These are phyloP conservation scores for Drosophila monieri DNA, from an alignment of 2,888 invertebrate species.

Conservation along the genomic window DNA sequence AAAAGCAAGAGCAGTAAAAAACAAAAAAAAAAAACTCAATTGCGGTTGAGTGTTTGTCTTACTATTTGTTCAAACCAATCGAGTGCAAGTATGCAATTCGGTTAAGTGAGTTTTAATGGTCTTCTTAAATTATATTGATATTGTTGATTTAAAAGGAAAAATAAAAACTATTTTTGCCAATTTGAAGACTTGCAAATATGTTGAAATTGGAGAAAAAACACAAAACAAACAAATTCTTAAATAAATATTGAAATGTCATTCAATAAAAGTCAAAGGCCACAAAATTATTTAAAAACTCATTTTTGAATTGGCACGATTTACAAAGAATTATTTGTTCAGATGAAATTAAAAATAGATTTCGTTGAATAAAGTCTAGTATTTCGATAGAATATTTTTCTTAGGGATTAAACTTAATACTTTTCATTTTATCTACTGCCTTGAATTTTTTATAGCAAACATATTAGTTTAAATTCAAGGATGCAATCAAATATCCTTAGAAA, in stretches of 20 bases:
- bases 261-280: slow-evolving; percentile 1
- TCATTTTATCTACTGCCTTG: slow-evolving; percentile 25
- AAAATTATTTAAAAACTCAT: not conserved
- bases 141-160: not conserved
- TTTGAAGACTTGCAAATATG: slow-evolving; percentile 67
- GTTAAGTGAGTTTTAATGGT: not conserved
- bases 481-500: no score
- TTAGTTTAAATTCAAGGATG: slow-evolving; percentile 27
- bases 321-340: no score
- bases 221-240: not conserved
- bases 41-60: slow-evolving; percentile 59
- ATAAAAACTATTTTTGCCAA: not conserved
- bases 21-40: slow-evolving; percentile 11
- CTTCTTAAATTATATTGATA: not conserved
- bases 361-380: slow-evolving; percentile 34
- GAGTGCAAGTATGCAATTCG: slow-evolving; percentile 1
- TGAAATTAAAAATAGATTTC: slow-evolving; percentile 4
- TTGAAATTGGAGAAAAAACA: slow-evolving; percentile 62
- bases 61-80: slow-evolving; percentile 9
- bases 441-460: slow-evolving; percentile 11
- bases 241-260: slow-evolving; percentile 33
- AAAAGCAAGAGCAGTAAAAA: slow-evolving; percentile 18
- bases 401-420: slow-evolving; percentile 34
- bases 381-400: slow-evolving; percentile 25
- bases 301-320: not conserved